phyloP scores from a whole-genome alignment of 1,140 invertebrate species.

The Yoshiicerus persimilis region DNA sequence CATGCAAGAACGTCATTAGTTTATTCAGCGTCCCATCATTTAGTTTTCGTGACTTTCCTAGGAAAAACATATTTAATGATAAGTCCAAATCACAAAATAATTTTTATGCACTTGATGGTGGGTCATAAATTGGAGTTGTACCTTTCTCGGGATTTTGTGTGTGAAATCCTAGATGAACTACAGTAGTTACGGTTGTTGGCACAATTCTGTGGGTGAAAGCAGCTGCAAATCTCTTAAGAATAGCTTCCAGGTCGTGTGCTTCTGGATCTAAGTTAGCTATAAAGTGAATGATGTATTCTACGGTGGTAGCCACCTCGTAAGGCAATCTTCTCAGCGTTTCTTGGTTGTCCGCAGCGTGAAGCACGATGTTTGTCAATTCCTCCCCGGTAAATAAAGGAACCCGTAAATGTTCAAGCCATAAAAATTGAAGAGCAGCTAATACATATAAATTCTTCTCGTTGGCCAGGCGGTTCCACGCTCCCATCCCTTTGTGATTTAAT shows the following conservation, averaged over 20 bases:
- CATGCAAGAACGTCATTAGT: slow-evolving; percentile 34
- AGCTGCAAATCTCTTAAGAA: slow-evolving; percentile 41
- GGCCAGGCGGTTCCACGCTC: slow-evolving; percentile 67
- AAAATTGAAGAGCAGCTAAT: slow-evolving; percentile 64
- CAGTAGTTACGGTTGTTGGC: slow-evolving; percentile 31
- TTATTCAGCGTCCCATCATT: slow-evolving; percentile 48
- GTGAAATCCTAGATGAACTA: slow-evolving; percentile 42
- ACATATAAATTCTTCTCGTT: slow-evolving; percentile 66
- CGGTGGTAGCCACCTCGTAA: slow-evolving; percentile 28
- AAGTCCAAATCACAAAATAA: neutral
- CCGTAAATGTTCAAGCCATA: slow-evolving; percentile 71
- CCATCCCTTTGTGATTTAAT: slow-evolving; percentile 64
- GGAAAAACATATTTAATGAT: too few species aligned
- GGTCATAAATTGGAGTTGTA: neutral
- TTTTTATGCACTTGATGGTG: neutral
- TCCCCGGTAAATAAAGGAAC: slow-evolving; percentile 66
- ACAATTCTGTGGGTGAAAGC: slow-evolving; percentile 45
- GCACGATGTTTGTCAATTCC: slow-evolving; percentile 68
- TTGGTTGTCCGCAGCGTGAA: slow-evolving; percentile 49
- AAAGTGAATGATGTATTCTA: slow-evolving; percentile 47
- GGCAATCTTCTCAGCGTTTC: slow-evolving; percentile 38
- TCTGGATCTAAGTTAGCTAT: slow-evolving; percentile 42
- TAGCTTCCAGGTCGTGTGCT: slow-evolving; percentile 16
- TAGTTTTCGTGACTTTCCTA: slow-evolving; percentile 45
- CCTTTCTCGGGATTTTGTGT: slow-evolving; percentile 43